Evolutionary conservation across 1,140 invertebrate species (phyloP).

Genomic region (Medauroidea extradentata): DNA sequence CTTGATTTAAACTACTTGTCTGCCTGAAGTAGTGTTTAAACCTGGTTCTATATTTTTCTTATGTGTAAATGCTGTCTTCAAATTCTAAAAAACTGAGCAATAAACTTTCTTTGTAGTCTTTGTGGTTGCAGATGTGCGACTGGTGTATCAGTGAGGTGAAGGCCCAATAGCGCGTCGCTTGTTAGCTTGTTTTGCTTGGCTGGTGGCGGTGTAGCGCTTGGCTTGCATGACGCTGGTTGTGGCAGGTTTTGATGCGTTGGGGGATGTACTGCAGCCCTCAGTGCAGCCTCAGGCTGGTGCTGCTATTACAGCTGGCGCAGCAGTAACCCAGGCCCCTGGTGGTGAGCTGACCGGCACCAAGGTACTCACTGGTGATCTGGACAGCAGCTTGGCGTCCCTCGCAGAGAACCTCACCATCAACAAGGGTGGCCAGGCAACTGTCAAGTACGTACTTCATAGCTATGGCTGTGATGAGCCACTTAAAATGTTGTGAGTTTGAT

Average conservation of each 20-base stretch:
- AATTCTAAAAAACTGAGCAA: too few species aligned
- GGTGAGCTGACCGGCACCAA: slow-evolving; percentile 49
- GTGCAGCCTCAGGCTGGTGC: neutral
- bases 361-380: slow-evolving; percentile 85
- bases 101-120: too few species aligned
- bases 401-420: slow-evolving; percentile 91
- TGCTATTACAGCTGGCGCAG: neutral
- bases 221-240: slow-evolving; percentile 7
- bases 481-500: too few species aligned
- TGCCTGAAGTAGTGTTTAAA: too few species aligned
- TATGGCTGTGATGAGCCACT: too few species aligned
- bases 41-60: too few species aligned
- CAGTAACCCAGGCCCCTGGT: slow-evolving; percentile 4
- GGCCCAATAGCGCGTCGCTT: too few species aligned
- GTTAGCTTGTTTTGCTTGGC: too few species aligned
- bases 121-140: too few species aligned
- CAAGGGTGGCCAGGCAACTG: slow-evolving; percentile 63
- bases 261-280: slow-evolving; percentile 60
- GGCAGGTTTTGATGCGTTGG: slow-evolving; percentile 64
- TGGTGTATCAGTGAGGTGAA: too few species aligned
- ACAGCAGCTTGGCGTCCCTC: slow-evolving; percentile 83
- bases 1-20: too few species aligned
- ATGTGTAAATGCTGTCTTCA: too few species aligned
- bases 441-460: slow-evolving; percentile 67
- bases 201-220: neutral